phyloP scores from a whole-genome alignment of 2,797 vertebrate genomes.

The Momotus momota region DNA sequence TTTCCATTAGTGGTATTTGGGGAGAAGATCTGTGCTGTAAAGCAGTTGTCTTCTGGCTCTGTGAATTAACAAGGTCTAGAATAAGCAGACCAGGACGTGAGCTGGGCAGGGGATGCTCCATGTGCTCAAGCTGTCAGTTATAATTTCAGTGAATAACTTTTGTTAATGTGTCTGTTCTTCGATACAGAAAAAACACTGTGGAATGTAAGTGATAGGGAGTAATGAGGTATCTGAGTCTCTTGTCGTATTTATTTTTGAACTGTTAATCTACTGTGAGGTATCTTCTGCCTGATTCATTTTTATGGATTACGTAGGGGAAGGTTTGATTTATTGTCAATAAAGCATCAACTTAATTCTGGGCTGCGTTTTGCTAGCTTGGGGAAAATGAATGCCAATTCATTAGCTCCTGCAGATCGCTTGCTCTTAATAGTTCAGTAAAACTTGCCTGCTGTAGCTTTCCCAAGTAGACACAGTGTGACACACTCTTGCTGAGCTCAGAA shows the following conservation, averaged over 20 bases:
- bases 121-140: fast-evolving
- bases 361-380: not conserved
- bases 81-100: not conserved
- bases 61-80: fast-evolving
- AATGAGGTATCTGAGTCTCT: not conserved
- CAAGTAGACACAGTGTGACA: not conserved
- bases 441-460: not conserved
- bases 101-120: not conserved
- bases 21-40: not conserved
- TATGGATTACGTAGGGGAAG: not conserved
- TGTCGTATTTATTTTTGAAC: conserved; percentile 6
- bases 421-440: not conserved
- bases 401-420: not conserved
- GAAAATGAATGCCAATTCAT: not conserved
- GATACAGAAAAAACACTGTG: not conserved
- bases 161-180: not conserved
- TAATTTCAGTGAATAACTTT: not conserved
- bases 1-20: not conserved
- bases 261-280: not conserved
- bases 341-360: not conserved
- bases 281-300: not conserved
- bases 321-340: conserved; percentile 30
- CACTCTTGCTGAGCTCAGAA: not conserved
- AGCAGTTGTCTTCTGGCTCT: not conserved
- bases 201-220: not conserved